Evolutionary conservation across 2,113 vertebrate genomes (phyloP).

Genomic region (Ailuropoda melanoleuca): DNA sequence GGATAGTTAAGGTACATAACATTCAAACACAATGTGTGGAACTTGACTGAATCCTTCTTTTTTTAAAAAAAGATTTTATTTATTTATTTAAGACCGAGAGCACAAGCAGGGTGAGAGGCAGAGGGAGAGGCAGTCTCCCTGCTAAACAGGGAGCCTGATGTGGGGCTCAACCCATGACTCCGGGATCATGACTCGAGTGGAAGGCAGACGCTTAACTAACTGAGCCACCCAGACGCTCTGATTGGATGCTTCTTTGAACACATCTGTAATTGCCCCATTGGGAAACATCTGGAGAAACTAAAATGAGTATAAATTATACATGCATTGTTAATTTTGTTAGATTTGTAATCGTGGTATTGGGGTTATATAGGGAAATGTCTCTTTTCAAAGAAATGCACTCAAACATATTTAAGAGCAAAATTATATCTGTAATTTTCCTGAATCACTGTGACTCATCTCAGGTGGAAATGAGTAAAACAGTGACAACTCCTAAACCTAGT

Average conservation of each 20-base stretch:
- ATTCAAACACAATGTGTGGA: neutral
- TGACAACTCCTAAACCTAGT: neutral
- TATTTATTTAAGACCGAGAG: too few relatives aligned
- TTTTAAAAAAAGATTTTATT: too few relatives aligned
- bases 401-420: neutral
- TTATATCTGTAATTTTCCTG: neutral
- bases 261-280: neutral
- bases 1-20: neutral
- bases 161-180: too few relatives aligned
- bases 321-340: neutral
- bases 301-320: neutral
- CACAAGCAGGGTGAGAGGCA: too few relatives aligned
- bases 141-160: too few relatives aligned
- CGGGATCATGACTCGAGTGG: too few relatives aligned
- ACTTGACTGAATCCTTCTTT: neutral
- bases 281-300: neutral
- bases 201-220: too few relatives aligned
- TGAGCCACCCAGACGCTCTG: too few relatives aligned
- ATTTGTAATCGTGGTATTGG: neutral
- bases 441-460: neutral
- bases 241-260: neutral
- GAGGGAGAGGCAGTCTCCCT: too few relatives aligned
- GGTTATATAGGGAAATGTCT: neutral
- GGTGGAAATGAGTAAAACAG: neutral
- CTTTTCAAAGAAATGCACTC: conserved; percentile 25